Conservation (phyloP, 2,113 vertebrate genomes). For the Phocoena sinus region DNA sequence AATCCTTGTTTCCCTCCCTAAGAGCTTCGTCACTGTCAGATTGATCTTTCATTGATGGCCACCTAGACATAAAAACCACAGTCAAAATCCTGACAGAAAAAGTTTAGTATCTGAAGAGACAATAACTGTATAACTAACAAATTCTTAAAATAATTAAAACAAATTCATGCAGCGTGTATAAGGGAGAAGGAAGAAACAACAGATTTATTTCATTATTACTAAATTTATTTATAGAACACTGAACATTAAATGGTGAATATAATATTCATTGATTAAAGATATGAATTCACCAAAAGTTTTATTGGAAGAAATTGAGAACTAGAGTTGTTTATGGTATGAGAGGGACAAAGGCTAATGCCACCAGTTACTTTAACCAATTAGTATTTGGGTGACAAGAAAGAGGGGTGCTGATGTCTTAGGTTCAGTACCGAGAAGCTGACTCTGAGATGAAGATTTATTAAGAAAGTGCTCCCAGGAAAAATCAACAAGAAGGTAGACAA, state of each 20-base stretch:
- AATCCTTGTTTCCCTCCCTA: background rate
- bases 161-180: background rate
- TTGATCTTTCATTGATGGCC: background rate
- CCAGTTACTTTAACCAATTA: background rate
- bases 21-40: background rate
- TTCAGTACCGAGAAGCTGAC: background rate
- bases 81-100: background rate
- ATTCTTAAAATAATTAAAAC: constrained; percentile 2
- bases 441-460: background rate
- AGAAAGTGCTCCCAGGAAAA: background rate
- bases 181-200: background rate
- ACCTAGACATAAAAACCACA: background rate
- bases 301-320: background rate
- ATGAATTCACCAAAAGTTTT: background rate
- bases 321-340: background rate
- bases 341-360: background rate
- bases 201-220: background rate
- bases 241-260: background rate
- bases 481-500: background rate
- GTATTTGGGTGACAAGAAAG: background rate
- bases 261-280: background rate
- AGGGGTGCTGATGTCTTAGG: background rate
- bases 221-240: background rate
- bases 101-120: background rate
- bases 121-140: background rate